These are phyloP conservation scores for Halisarca cf. caerulea DNA, from an alignment of 37 sponge, comb jelly and placozoan genomes.

Conservation along the genomic window DNA sequence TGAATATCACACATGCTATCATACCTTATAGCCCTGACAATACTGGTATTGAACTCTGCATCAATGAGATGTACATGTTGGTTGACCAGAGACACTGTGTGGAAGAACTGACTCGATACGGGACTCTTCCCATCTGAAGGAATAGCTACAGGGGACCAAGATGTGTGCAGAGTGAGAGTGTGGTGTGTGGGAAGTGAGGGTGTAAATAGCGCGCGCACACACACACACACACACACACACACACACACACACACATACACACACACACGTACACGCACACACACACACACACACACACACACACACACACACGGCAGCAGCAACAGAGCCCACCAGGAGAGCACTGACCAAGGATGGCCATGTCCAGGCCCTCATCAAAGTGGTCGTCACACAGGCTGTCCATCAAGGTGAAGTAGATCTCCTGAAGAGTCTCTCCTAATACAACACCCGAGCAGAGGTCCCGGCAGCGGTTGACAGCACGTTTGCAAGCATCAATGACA, in stretches of 20 bases:
- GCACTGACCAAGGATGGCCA: constrained; percentile 53
- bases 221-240: no score
- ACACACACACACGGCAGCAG: neutral
- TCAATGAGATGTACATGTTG: constrained; percentile 77
- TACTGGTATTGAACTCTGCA: constrained; percentile 73
- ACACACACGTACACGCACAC: neutral
- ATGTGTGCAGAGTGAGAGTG: no score
- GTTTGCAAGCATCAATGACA: constrained; percentile 66
- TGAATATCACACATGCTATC: neutral
- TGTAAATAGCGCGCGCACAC: no score
- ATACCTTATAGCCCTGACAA: constrained; percentile 74
- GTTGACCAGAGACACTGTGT: constrained; percentile 60
- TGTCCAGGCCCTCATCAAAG: constrained; percentile 70
- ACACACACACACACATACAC: neutral
- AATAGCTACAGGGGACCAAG: no score
- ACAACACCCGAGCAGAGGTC: constrained; percentile 58
- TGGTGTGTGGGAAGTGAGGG: no score
- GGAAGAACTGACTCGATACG: constrained; percentile 48
- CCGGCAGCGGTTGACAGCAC: constrained; percentile 66
- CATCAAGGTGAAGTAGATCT: constrained; percentile 59
- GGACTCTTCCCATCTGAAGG: no score
- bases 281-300: neutral
- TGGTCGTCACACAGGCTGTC: constrained; percentile 67
- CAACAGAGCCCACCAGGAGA: neutral
- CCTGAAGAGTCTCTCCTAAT: constrained; percentile 42